These are phyloP conservation scores for Troides oblongomaculatus DNA, from an alignment of 2,888 invertebrate species.

Conservation along the genomic window DNA sequence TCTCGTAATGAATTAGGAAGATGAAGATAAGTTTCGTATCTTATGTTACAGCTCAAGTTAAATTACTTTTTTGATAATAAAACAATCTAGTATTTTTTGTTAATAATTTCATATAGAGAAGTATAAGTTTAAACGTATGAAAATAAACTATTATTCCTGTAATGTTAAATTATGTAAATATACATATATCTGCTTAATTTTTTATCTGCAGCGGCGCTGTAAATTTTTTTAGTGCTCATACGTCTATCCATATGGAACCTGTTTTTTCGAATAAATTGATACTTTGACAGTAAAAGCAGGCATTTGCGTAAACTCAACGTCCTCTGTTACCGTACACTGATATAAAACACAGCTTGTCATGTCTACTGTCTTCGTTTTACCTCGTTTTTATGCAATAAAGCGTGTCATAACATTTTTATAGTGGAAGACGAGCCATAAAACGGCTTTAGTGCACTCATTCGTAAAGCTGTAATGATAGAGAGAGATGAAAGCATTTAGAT, in stretches of 20 bases:
- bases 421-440: constrained; percentile 62
- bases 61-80: background rate
- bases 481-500: constrained; percentile 6
- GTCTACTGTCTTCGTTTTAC: constrained; percentile 54
- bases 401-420: constrained; percentile 70
- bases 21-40: constrained; percentile 3
- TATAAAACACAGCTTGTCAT: constrained; percentile 67
- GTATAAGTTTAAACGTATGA: too few species aligned
- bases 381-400: constrained; percentile 60
- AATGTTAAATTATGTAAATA: too few species aligned
- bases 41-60: background rate
- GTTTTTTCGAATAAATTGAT: constrained; percentile 40
- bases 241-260: constrained; percentile 6
- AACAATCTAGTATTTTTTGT: too few species aligned
- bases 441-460: constrained; percentile 46
- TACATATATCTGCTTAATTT: background rate
- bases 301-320: constrained; percentile 53
- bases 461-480: constrained; percentile 25
- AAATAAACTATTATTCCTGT: too few species aligned
- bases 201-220: background rate
- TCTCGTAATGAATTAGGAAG: constrained; percentile 6
- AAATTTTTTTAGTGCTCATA: constrained; percentile 12
- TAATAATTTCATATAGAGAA: too few species aligned
- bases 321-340: constrained; percentile 32
- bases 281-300: constrained; percentile 43